Base-by-base conservation (phyloP, 2,888 invertebrate species). In the Alloscopus bannaensis region DNA sequence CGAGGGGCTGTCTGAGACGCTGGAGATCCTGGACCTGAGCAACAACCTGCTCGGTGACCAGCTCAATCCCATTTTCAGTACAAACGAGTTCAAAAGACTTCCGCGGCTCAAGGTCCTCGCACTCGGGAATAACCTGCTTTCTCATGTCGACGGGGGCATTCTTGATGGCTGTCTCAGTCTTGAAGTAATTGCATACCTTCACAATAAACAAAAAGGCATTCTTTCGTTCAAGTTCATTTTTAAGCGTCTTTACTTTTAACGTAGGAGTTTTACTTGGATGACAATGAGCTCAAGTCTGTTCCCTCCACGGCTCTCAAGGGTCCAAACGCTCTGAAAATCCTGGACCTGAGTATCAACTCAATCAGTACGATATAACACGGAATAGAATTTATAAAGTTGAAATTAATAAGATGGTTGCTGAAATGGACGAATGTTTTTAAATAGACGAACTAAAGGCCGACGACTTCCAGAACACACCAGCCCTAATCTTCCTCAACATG, bases 41-140 rank as follows among this genome's bases (percentile, higher is more conserved):
- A 92, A 95, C 87, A 97, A 97, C 87, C 89, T 95, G n/a, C 90
- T 97, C 29, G 96, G 96, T 0, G 96, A 96, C 87, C 95, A 94
- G 86, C 89, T 96, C 29, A 96, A 96, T 89, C 96, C 96, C 0
- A 95, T 96, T 84, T 96, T 96, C 88, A 94, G 95, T 22, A 94
- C 94, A 50, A 93, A 93, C 31, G 96, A 96, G 88, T 92, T 96
- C 81, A 94, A 94, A 85, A 93, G 93, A 18, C 89, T 96, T 81
- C 91, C 91, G 2, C 92, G 93, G 79, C 89, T 96, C 70, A 91
- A 92, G 87, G 89, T 93, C 42, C 88, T 97, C 73, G 95, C 96
- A 87, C 89, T 97, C 52, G 93, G 94, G 68, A 93, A 93, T 8
- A 97, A 97, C 87, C 92, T 91, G 80, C 93, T 97, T 68, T 91